Evolutionary conservation across 2,797 vertebrate species (phyloP), one percentile per base, ranked within the genome.

Genomic region (Lepilemur ruficaudatus): DNA sequence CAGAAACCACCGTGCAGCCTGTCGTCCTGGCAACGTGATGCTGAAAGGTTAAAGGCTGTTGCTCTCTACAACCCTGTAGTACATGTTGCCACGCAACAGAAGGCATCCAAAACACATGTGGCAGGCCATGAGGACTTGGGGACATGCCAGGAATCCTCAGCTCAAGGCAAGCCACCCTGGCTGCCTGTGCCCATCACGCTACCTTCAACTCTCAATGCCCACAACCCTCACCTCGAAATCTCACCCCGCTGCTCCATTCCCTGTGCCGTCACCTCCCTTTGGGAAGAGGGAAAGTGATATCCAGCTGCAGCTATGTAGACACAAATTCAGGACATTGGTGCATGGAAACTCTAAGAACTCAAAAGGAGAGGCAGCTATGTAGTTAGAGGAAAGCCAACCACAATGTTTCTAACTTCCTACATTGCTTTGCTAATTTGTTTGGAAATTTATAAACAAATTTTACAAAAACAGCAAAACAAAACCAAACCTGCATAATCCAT

Each of bases 41-140:
- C 92, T 69, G 57, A 94, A 96, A 96, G 76, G 81, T 93, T 93
- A 97, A 96, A 92, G 96, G 91, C 85, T 87, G 69, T 52, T 94
- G n/a, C 81, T 93, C 82, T 87, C 72, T 84, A 87, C 65, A 95
- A 89, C 81, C 91, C 94, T 84, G 69, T 82, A 81, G 13, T 30
- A 84, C 93, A 52, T 52, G 92, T 95, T 94, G 85, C 89, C 95
- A 95, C 94, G 88, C 95, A 97, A 95, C 92, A 73, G 93, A 95
- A 94, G 35, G 69, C 65, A 96, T 91, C 82, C 28, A 96, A 86
- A 79, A 95, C 79, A 83, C 88, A 81, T 28, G 89, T 79, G 65
- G 70, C 65, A 30, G 85, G 52, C 41, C 94, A 91, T 32, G 84
- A 85, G 63, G 73, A 95, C 50, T 57, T 95, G 63, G 43, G 73